These are phyloP conservation scores for Hemicordylus capensis DNA, from an alignment of 2,113 vertebrate species.

Conservation along the genomic window DNA sequence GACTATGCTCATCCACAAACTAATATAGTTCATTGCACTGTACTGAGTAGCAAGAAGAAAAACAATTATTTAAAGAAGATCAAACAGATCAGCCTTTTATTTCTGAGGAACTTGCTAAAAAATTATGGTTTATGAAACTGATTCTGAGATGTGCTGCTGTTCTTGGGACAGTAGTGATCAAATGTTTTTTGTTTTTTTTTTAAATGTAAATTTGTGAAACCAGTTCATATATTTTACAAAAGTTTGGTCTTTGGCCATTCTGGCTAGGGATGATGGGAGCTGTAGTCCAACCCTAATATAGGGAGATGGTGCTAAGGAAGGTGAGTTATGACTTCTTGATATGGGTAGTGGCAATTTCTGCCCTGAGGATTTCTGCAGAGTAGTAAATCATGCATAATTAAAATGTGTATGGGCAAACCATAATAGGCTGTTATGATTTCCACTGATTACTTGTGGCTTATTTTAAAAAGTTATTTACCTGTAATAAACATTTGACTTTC, in stretches of 20 bases:
- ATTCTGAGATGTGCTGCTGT: no score
- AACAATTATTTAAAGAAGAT: background rate
- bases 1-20: background rate
- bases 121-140: background rate
- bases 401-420: background rate
- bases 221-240: no score
- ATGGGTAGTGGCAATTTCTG: background rate
- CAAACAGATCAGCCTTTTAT: background rate
- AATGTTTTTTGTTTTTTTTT: no score
- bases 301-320: background rate
- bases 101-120: background rate
- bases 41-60: no score
- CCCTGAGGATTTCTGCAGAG: background rate
- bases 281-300: no score
- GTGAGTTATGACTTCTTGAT: background rate
- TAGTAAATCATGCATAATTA: no score
- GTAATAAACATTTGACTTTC: constrained; percentile 87
- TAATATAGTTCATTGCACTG: background rate
- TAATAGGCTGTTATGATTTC: background rate
- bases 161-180: no score
- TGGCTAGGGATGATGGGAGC: no score
- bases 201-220: no score
- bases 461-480: constrained; percentile 72
- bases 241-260: no score
- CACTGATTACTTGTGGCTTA: background rate